Evolutionary conservation across 2,888 invertebrate genomes (phyloP).

Genomic region (Trachelus stipa): DNA sequence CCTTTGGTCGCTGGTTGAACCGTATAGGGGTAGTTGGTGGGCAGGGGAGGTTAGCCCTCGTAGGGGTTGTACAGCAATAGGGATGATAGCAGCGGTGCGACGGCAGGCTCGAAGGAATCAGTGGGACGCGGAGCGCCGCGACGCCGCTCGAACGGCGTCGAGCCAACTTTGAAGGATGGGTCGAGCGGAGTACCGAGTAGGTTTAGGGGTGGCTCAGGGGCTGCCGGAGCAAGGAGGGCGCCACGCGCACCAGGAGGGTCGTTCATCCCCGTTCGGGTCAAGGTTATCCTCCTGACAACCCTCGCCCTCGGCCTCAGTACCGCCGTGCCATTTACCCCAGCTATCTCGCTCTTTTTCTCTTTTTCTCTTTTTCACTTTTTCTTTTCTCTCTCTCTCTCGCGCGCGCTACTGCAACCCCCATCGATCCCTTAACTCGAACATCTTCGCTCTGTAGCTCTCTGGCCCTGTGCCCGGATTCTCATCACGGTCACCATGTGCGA

Average conservation of each 20-base stretch:
- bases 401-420: slow-evolving; percentile 28
- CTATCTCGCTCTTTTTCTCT: slow-evolving; percentile 20
- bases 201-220: slow-evolving; percentile 11
- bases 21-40: slow-evolving; percentile 11
- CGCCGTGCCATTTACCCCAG: slow-evolving; percentile 40
- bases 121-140: slow-evolving; percentile 1
- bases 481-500: background rate
- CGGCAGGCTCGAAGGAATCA: background rate
- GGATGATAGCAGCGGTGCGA: background rate
- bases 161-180: slow-evolving; percentile 5
- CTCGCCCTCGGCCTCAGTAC: slow-evolving; percentile 28
- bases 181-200: slow-evolving; percentile 21
- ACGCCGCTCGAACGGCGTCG: slow-evolving; percentile 8
- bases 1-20: background rate
- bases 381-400: slow-evolving; percentile 10
- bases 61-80: background rate
- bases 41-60: background rate
- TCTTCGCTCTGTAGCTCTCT: slow-evolving; percentile 11
- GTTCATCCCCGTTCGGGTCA: slow-evolving; percentile 63
- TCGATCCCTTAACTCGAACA: slow-evolving; percentile 34
- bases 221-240: slow-evolving; percentile 39
- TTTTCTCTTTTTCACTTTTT: slow-evolving; percentile 17
- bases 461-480: background rate
- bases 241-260: slow-evolving; percentile 58
- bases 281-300: slow-evolving; percentile 55